Base-by-base conservation (phyloP, 2,113 vertebrate species). In the Salvelinus fontinalis region DNA sequence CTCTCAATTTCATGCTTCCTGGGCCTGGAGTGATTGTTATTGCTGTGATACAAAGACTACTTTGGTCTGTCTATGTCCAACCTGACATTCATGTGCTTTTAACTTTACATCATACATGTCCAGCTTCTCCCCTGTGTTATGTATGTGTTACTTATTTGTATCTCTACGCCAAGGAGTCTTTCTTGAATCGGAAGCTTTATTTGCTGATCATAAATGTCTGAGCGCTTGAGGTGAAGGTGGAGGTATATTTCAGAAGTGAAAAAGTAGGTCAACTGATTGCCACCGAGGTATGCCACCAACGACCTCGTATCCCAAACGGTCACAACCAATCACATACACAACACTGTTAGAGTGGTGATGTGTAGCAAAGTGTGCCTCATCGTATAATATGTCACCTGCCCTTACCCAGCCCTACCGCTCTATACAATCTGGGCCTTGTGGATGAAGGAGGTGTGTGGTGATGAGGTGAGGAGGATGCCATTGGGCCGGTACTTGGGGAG, bases 401-500 rank as follows among this genome's bases (percentile, higher is more conserved):
- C 0, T 29, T 0, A 67, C 16, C 7, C 54, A 12, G 51, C 48
- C 59, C 65, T 9, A 26, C 39, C 14, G 7, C 5, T 26, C 71
- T 92, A 98, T 88, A 97, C 97, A 60, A 98, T 94, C 86, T 98
- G 96, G 12, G 95, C 95, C 78, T 95, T 94, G 0, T 97, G 96
- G 84, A 97, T 95, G 59, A 94, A 86, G 77, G 95, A 95, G 74
- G 94, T 90, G 0, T 92, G 93, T 20, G 62, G 90, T 83, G 73
- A 67, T n/a, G 62, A 90, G 83, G 74, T 67, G 13, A 85, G 34
- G 1, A 64, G 2, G 5, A 70, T 67, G 49, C 79, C 73, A 68
- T 77, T 87, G 1, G 76, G 79, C 26, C 74, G 72, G 51, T 14
- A 18, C 18, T 54, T 54, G 51, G 20, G 59, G 59, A 11, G n/a